phyloP scores from a whole-genome alignment of 2,888 invertebrate species.

The Drosophila phalerata region DNA sequence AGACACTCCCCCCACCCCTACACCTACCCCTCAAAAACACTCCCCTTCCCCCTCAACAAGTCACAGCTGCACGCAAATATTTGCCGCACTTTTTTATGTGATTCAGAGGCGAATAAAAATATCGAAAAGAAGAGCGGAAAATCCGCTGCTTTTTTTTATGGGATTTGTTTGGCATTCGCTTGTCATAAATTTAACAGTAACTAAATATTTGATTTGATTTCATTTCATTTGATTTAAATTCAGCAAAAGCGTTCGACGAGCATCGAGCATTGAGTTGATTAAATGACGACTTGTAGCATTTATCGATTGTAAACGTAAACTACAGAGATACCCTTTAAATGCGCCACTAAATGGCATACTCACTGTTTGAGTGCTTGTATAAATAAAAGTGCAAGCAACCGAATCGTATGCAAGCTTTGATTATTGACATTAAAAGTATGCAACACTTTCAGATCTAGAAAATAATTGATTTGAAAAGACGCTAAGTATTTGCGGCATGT shows the following conservation, averaged over 20 bases:
- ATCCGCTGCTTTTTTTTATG: slow-evolving; percentile 49
- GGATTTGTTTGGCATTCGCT: slow-evolving; percentile 56
- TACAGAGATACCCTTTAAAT: too few species aligned
- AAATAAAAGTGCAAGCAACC: too few species aligned
- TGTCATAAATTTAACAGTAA: slow-evolving; percentile 76
- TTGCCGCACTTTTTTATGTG: slow-evolving; percentile 68
- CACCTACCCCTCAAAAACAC: neutral
- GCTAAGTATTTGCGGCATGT: too few species aligned
- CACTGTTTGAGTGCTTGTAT: too few species aligned
- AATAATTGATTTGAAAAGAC: too few species aligned
- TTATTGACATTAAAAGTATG: too few species aligned
- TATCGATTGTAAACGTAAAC: too few species aligned
- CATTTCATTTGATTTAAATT: slow-evolving; percentile 28
- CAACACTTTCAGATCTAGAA: too few species aligned
- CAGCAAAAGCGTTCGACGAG: slow-evolving; percentile 2
- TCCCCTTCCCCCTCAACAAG: neutral
- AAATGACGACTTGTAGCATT: slow-evolving; percentile 28
- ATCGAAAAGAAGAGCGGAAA: slow-evolving; percentile 4
- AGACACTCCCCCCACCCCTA: neutral
- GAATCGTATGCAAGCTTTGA: too few species aligned
- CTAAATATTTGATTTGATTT: slow-evolving; percentile 75
- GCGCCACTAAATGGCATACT: too few species aligned
- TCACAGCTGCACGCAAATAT: slow-evolving; percentile 72
- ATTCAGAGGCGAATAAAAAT: slow-evolving; percentile 6
- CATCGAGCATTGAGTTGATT: slow-evolving; percentile 26